Percentiles rank a stretch among this genome's conserved stretches.
Evolutionary conservation across 2,797 vertebrate genomes (phyloP).

Genomic region (Knipowitschia caucasica): DNA sequence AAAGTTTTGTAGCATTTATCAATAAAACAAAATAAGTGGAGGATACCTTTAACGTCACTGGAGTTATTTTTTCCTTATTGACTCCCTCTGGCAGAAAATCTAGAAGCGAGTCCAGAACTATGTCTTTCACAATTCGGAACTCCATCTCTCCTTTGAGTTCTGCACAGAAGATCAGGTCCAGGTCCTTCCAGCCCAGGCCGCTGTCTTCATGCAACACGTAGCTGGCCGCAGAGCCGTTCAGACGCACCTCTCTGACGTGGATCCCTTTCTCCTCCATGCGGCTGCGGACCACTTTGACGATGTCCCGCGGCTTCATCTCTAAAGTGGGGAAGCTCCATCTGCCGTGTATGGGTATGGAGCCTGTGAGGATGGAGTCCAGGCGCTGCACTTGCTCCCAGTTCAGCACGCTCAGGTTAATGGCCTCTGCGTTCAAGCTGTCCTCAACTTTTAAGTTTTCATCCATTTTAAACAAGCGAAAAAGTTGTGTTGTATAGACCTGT

Average conservation of each 20-base stretch:
- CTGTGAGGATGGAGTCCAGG: slow-evolving; percentile 88
- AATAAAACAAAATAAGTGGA: background rate
- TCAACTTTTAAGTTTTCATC: slow-evolving; percentile 69
- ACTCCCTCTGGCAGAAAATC: slow-evolving; percentile 96
- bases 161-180: slow-evolving; percentile 97
- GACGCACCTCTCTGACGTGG: slow-evolving; percentile 88
- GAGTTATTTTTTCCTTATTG: slow-evolving; percentile 96
- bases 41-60: slow-evolving; percentile 91
- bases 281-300: slow-evolving; percentile 91
- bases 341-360: slow-evolving; percentile 96
- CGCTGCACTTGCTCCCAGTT: slow-evolving; percentile 98
- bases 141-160: slow-evolving; percentile 90
- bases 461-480: slow-evolving; percentile 68
- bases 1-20: too few species aligned
- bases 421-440: slow-evolving; percentile 56
- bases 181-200: slow-evolving; percentile 95
- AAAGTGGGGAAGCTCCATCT: slow-evolving; percentile 96
- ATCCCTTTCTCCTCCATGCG: slow-evolving; percentile 90
- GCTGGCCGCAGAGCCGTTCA: slow-evolving; percentile 96
- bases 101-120: slow-evolving; percentile 92
- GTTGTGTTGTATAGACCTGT: slow-evolving; percentile 37
- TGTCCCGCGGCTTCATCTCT: slow-evolving; percentile 91
- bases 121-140: slow-evolving; percentile 94
- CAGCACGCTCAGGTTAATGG: slow-evolving; percentile 87
- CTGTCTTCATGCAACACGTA: slow-evolving; percentile 97